These are phyloP conservation scores for Clarias batrachus DNA, from an alignment of 2,113 vertebrate genomes.

Conservation along the genomic window DNA sequence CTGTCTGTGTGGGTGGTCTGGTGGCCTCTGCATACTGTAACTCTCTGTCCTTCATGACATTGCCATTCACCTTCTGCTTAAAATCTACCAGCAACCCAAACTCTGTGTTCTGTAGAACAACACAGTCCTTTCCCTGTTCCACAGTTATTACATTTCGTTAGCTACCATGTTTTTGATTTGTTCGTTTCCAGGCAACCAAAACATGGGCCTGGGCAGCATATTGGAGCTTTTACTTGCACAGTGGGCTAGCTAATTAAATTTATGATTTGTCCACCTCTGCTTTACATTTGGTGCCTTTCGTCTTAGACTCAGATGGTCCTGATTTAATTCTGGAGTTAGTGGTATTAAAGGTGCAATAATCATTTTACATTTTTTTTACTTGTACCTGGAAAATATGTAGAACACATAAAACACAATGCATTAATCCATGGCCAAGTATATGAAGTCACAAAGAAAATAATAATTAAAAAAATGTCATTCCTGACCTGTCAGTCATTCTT, in stretches of 20 bases:
- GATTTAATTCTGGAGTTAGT: neutral
- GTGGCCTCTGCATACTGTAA: slow-evolving; percentile 6
- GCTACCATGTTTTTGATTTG: neutral
- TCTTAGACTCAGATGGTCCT: neutral
- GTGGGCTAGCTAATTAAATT: neutral
- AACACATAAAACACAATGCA: neutral
- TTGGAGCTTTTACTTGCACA: neutral
- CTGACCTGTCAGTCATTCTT: neutral
- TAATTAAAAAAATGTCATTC: too few species aligned
- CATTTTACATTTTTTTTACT: neutral
- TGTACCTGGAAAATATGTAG: neutral
- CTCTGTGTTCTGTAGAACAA: slow-evolving; percentile 13
- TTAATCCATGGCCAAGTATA: neutral
- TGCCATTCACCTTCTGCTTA: slow-evolving; percentile 12
- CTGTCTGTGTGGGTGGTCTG: neutral
- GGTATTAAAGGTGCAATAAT: neutral
- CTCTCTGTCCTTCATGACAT: slow-evolving; percentile 3
- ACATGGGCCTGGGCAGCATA: neutral
- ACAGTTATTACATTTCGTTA: neutral
- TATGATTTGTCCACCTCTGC: neutral
- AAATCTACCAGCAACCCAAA: slow-evolving; percentile 7
- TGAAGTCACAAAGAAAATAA: neutral
- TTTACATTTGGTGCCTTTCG: slow-evolving; percentile 5
- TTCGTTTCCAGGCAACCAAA: slow-evolving; percentile 10
- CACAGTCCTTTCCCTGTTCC: neutral